These are phyloP conservation scores for Xiphorhynchus elegans DNA, from an alignment of 2,113 vertebrate genomes.

Conservation along the genomic window DNA sequence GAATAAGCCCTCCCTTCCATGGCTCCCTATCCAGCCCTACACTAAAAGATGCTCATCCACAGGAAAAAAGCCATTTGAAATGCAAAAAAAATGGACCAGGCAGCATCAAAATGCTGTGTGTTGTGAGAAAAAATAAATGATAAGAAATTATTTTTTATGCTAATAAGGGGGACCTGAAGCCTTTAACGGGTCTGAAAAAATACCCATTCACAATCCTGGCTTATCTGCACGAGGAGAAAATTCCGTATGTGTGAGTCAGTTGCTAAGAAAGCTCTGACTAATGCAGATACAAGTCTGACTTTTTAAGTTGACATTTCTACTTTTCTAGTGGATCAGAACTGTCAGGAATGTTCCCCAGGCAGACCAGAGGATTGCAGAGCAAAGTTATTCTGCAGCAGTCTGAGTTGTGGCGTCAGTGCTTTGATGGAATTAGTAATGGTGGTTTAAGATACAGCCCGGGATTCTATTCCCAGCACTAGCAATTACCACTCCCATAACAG, in stretches of 20 bases:
- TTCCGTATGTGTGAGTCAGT: neutral
- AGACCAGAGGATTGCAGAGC: neutral
- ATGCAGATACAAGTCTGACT: constrained; percentile 43
- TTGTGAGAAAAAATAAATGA: neutral
- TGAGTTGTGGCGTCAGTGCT: neutral
- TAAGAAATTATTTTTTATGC: neutral
- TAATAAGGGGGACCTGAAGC: constrained; percentile 15
- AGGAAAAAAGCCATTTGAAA: neutral
- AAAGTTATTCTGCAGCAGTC: neutral
- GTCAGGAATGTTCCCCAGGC: constrained; percentile 41
- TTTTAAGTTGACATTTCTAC: constrained; percentile 55
- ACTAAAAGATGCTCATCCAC: neutral
- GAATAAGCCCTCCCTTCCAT: neutral
- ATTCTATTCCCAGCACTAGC: constrained; percentile 22
- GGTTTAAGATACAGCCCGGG: neutral
- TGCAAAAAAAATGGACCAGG: neutral
- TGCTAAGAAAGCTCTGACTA: constrained; percentile 52
- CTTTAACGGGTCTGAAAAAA: neutral
- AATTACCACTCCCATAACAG: constrained; percentile 18
- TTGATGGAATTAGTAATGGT: constrained; percentile 46
- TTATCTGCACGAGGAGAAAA: constrained; percentile 13
- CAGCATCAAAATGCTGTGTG: neutral
- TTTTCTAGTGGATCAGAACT: constrained; percentile 44
- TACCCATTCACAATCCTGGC: neutral
- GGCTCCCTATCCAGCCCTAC: accelerated